phyloP scores from a whole-genome alignment of 2,113 vertebrate species.

The Eulemur rufifrons region DNA sequence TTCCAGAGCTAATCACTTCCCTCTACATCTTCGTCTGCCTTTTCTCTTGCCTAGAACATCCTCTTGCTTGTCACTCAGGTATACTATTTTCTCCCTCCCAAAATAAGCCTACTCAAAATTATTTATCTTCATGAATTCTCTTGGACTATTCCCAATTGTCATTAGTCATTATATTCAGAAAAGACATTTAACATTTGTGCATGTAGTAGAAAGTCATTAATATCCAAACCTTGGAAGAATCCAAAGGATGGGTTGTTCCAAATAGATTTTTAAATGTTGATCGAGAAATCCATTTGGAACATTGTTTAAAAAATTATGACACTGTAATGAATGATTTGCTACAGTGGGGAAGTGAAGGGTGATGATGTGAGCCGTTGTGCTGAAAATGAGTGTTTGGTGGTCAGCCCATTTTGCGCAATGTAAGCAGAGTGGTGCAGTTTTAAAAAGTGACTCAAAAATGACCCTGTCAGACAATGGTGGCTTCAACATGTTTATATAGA shows the following conservation, averaged over 20 bases:
- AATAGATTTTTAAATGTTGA: not conserved
- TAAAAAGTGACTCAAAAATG: not conserved
- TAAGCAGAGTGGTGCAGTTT: not conserved
- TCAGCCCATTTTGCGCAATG: not conserved
- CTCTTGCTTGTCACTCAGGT: not conserved
- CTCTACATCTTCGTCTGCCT: not conserved
- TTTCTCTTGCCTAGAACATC: not conserved
- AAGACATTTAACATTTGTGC: not conserved
- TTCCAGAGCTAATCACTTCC: not conserved
- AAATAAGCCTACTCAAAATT: slow-evolving; percentile 24
- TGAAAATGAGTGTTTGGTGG: not conserved
- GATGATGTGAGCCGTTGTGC: not conserved
- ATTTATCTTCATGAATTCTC: slow-evolving; percentile 13
- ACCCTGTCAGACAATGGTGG: not conserved
- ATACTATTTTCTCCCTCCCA: not conserved
- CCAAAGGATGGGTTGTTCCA: not conserved
- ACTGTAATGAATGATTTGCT: not conserved
- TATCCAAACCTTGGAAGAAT: not conserved
- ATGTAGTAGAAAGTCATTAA: not conserved
- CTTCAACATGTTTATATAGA: not conserved
- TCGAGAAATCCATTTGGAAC: not conserved
- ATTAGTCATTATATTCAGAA: not conserved
- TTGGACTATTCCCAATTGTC: not conserved
- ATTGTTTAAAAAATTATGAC: not conserved
- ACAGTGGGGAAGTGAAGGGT: not conserved